Evolutionary conservation across 2,797 vertebrate species (phyloP), one percentile per base, ranked within the genome.

Genomic region (Etheostoma perlongum): DNA sequence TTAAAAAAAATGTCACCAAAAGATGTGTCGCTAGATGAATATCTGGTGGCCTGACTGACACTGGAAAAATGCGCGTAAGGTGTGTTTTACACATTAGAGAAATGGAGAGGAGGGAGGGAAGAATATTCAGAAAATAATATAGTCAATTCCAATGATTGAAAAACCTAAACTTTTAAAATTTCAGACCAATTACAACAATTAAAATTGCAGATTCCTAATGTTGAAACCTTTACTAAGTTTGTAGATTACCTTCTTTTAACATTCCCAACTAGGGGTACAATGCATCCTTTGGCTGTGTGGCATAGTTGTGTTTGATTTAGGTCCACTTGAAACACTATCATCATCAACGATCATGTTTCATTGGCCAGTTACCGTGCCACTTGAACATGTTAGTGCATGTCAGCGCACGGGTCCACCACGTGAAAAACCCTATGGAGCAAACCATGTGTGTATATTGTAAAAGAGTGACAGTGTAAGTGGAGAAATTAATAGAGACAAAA

Each of bases 1-100:
- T 60, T 16, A 64, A 18, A 70, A 74, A 74, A 85, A 57, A 78
- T 61, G 61, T 74, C 74, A 79, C 18, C 64, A 27, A 10, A 66
- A 42, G 64, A 76, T 64, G 54, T 77, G 61, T 48, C 53, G 53
- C 21, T 53, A 33, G 58, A 82, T 72, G 27, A 78, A 13, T 65
- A 83, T 82, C 75, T 70, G 46, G 23, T 47, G 68, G 46, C 49
- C 54, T 64, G 36, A 78, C 16, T 78, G 67, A 53, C 58, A 55
- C 0, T 0, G 1, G 30, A 30, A 42, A 68, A 60, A 54, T 61
- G 33, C 2, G 1, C 52, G 36, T 46, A 23, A 36, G 6, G 14
- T 59, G 36, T n/a, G 16, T 46, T 2, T 47, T 59, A 76, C 9
- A 7, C 12, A 42, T 46, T 5, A 60, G 14, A 12, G 16, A 66